Evolutionary conservation across 1,140 invertebrate genomes (phyloP), one percentile per base, ranked within the genome.

Genomic region (Holcopasites calliopsidis): DNA sequence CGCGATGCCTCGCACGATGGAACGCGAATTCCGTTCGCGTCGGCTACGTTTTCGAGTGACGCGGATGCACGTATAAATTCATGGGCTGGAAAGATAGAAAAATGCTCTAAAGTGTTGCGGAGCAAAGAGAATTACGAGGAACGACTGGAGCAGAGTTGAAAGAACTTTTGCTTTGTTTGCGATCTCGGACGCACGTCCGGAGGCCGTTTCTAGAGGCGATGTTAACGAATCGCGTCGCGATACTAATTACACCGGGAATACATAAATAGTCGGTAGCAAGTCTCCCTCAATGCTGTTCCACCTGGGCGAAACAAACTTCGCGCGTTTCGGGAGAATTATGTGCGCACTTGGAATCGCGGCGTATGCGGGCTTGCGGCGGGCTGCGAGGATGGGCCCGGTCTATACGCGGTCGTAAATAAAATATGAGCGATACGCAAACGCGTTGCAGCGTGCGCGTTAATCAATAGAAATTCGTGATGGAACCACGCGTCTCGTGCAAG

Each of bases 171-270:
- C n/a, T n/a, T n/a, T n/a, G n/a, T n/a, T n/a, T 26, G 40, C 44
- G 57, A 47, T 71, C 76, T 66, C 23, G 78, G 28, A 71, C 73
- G 49, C 40, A 11, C 8, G 16, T n/a, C 31, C 16, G 11, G 42
- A 10, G 49, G 42, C 49, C 38, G 57, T 52, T 44, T 52, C 77
- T n/a, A 28, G 26, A 38, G 28, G 21, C 58, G 42, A 31, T 60
- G 49, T 54, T 49, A 44, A 49, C 77, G 72, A 82, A 82, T 82
- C 73, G 50, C 54, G n/a, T 47, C 49, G 35, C 47, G 77, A 80
- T 80, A 76, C 77, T 81, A 77, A 82, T 81, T 66, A 44, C 47
- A 50, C 18, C 33, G 58, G n/a, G 80, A 82, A 81, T 77, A 61
- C 62, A 65, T 77, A 72, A 82, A 71, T 47, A 76, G 60, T 40